Base-by-base conservation (phyloP, 2,113 vertebrate genomes). In the Cyprinodon tularosa region DNA sequence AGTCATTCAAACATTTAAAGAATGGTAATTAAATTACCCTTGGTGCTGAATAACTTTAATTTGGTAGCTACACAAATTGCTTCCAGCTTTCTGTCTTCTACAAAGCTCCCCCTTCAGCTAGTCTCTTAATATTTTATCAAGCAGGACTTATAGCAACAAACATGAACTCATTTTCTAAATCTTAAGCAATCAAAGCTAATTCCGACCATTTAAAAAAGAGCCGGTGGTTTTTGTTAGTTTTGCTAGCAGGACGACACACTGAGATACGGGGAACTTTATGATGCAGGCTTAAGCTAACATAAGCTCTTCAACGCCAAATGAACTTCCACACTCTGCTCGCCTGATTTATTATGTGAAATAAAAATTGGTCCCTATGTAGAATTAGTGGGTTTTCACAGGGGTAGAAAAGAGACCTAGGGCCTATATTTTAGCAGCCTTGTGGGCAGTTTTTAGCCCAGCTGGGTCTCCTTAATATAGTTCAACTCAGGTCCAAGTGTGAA, bases 1-100 rank as follows among this genome's bases (percentile, higher is more conserved):
- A 95, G 94, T 94, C 94, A 95, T 95, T 95, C 93, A 95, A 95
- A 95, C 93, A 95, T 95, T 95, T 94, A 94, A 94, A 95, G 93
- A 94, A 94, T 93, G 92, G 93, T 95, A 95, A 95, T 95, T 95
- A 94, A 95, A 95, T 94, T 93, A 94, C 93, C 90, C 91, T 93
- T 91, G 93, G 92, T 93, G 91, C 89, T 92, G 93, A 94, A 94
- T 94, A 93, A 94, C 93, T 93, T 94, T 93, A 93, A 95, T 95
- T 94, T 95, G 91, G 93, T 91, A 90, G 92, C 93, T 81, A 91
- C 86, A 84, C 93, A 94, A 95, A 95, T 95, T 93, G 94, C 90
- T 95, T 94, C 93, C 94, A 95, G 94, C 90, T 93, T 92, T 93
- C 64, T 92, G 85, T 93, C 86, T 90, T 91, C 81, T 53, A 88